Base-by-base conservation (phyloP, 2,888 invertebrate species). In the Acleris emargana region DNA sequence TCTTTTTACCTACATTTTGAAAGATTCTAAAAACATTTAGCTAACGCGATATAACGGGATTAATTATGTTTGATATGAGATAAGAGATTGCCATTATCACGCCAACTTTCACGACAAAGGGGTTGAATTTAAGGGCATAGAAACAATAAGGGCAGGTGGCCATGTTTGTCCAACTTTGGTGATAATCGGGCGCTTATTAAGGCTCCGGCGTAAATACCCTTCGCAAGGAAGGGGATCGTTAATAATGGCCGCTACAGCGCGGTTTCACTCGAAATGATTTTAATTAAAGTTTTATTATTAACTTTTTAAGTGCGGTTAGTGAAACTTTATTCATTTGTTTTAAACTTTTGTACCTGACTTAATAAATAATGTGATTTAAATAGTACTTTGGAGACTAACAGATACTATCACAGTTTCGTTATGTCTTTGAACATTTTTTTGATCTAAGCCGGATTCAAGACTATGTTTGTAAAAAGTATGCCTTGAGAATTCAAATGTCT, bases 131-230 rank as follows among this genome's bases (percentile, higher is more conserved):
- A 64, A 63, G 64, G 68, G 55, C 53, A 20, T 28, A 13, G 53
- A 64, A 61, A 68, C 68, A 68, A 64, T 66, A 66, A 61, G 66
- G 66, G 51, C 66, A 66, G 66, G 60, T 61, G 60, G 60, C 32
- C 66, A 61, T 66, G 60, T 66, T 66, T 66, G 66, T 60, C 28
- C 51, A 66, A 66, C 66, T 66, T 66, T 61, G 66, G 66, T 61
- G 66, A 66, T 66, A 61, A 66, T 66, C 66, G 66, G 66, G 66
- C 66, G 64, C 66, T 66, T 66, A 66, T 66, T 60, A 66, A 66
- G 60, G 60, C 57, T 22, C 54, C 55, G 60, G 51, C 60, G 60
- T 50, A 57, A 66, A 66, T 43, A 61, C 66, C 66, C 61, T 64
- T 51, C 50, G 55, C 28, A 54, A 58, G 57, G 66, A 50, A 55